Conservation (phyloP, 92 coral and sea anemone species). For the Phenganax stokvisi region DNA sequence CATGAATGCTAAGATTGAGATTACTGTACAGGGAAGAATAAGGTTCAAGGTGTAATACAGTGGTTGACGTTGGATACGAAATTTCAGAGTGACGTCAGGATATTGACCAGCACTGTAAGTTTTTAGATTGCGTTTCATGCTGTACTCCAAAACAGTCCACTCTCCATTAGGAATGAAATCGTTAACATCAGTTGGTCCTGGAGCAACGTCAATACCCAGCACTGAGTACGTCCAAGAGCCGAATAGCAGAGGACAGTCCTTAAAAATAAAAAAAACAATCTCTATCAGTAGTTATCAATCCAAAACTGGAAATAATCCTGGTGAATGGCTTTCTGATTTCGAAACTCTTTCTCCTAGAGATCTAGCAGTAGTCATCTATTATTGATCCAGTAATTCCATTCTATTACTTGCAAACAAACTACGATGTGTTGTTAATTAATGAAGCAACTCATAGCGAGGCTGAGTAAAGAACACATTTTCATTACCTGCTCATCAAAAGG, state of each 20-base stretch:
- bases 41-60: constrained; percentile 30
- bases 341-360: too few relatives aligned
- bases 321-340: too few relatives aligned
- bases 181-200: constrained; percentile 57
- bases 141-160: background rate
- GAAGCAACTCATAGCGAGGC: background rate
- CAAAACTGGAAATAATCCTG: too few relatives aligned
- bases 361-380: too few relatives aligned
- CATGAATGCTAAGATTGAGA: constrained; percentile 21
- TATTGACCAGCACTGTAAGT: background rate
- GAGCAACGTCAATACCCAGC: constrained; percentile 59
- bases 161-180: constrained; percentile 59
- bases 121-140: background rate
- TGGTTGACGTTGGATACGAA: constrained; percentile 22
- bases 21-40: constrained; percentile 23
- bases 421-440: too few relatives aligned
- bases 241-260: constrained; percentile 64
- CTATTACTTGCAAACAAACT: too few relatives aligned
- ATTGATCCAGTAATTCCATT: too few relatives aligned
- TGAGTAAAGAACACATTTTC: constrained; percentile 46
- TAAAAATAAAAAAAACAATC: constrained; percentile 62
- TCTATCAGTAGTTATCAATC: background rate
- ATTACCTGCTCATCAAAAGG: constrained; percentile 87
- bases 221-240: constrained; percentile 99
- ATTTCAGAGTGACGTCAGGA: constrained; percentile 6